A percentile compares a stretch with the other conserved stretches of the same genome.
Conservation (phyloP, 2,888 invertebrate genomes). For the Apamea sordens region DNA sequence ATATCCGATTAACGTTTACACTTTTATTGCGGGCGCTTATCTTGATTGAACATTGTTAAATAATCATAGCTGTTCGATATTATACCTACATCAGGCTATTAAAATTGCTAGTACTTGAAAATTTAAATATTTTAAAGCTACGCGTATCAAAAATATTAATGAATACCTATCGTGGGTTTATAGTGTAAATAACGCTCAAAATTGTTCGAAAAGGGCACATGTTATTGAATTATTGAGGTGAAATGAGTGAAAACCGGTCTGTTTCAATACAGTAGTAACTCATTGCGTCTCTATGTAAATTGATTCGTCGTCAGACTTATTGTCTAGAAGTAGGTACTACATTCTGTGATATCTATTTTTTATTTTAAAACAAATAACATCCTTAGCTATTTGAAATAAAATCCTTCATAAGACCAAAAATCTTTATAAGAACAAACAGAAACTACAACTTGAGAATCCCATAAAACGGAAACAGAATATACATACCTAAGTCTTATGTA, state of each 20-base stretch:
- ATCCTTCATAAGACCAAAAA: not conserved
- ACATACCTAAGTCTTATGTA: slow-evolving; percentile 4
- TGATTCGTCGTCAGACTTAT: not conserved
- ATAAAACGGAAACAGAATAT: not conserved
- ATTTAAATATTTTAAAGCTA: not conserved
- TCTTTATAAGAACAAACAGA: not conserved
- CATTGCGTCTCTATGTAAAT: not conserved
- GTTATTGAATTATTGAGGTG: not conserved
- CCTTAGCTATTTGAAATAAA: not conserved
- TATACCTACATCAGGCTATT: slow-evolving; percentile 12
- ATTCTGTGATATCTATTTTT: not conserved
- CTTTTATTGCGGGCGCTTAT: slow-evolving; percentile 80
- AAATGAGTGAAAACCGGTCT: not conserved
- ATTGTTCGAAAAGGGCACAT: not conserved
- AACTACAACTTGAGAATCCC: not conserved
- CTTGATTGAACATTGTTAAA: slow-evolving; percentile 81
- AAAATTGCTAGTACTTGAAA: slow-evolving; percentile 9
- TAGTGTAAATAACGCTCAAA: not conserved
- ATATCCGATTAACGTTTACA: slow-evolving; percentile 77
- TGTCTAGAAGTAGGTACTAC: not conserved
- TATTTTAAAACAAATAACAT: not conserved
- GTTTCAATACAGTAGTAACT: not conserved
- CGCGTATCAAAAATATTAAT: not conserved
- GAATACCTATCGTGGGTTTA: not conserved
- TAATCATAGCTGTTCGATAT: slow-evolving; percentile 42